phyloP scores from a whole-genome alignment of 2,113 vertebrate species.

The Parus major region DNA sequence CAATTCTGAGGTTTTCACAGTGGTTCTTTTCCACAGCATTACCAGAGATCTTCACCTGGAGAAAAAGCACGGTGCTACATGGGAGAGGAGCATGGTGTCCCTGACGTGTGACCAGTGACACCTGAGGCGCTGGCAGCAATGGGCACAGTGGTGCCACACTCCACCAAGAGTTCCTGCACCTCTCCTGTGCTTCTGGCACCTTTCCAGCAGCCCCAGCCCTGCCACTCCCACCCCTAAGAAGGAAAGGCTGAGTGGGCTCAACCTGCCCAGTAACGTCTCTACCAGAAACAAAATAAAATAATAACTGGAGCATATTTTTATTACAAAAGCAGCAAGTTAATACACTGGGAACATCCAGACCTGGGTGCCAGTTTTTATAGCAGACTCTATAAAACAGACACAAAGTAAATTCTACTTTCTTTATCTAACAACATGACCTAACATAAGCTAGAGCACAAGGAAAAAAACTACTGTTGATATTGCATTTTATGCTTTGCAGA shows the following conservation, averaged over 20 bases:
- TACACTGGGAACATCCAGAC: not conserved
- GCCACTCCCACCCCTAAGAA: not conserved
- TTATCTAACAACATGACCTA: not conserved
- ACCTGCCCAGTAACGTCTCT: not conserved
- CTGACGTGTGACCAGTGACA: not conserved
- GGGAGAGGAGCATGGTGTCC: not conserved
- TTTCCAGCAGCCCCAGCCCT: not conserved
- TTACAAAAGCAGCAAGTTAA: not conserved
- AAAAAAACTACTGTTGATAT: not conserved
- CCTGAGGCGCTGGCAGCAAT: not conserved
- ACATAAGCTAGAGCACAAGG: not conserved
- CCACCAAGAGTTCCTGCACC: not conserved
- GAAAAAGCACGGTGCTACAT: not conserved
- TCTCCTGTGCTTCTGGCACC: too few relatives aligned
- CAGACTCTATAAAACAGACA: not conserved
- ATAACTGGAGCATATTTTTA: not conserved
- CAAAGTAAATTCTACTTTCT: not conserved
- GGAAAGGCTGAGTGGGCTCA: not conserved
- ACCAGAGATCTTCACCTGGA: not conserved
- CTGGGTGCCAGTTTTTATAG: not conserved
- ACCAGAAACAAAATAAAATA: not conserved
- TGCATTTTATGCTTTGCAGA: not conserved
- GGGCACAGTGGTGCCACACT: accelerated
- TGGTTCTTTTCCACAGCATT: not conserved
- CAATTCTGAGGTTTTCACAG: not conserved